Evolutionary conservation across 2,113 vertebrate species (phyloP).

Genomic region (Sterrhoptilus dennistouni): DNA sequence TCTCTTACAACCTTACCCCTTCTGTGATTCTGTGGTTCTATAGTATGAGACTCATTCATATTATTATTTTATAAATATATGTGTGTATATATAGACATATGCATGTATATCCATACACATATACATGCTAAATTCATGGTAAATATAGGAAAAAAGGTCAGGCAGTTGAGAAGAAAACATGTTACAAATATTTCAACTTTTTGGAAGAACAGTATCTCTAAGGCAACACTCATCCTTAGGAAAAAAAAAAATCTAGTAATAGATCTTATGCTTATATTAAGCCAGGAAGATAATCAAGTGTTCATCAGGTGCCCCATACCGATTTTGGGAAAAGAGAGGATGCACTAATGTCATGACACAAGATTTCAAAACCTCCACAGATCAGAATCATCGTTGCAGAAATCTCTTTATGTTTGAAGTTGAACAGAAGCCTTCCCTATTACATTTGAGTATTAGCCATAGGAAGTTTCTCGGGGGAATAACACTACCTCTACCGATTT

Average conservation of each 20-base stretch:
- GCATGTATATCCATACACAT: neutral
- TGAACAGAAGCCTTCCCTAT: neutral
- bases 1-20: neutral
- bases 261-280: neutral
- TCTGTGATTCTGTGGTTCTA: neutral
- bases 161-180: neutral
- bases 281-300: neutral
- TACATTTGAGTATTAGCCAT: neutral
- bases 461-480: neutral
- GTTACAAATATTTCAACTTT: neutral
- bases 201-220: neutral
- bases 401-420: neutral
- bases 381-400: neutral
- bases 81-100: accelerated
- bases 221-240: neutral
- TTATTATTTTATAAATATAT: neutral
- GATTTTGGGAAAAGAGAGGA: neutral
- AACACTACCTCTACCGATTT: slow-evolving; percentile 9
- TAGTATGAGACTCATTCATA: neutral
- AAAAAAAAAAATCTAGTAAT: neutral
- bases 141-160: neutral
- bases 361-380: neutral
- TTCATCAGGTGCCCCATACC: neutral
- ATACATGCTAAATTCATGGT: neutral
- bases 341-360: neutral